phyloP scores from a whole-genome alignment of 2,797 vertebrate species.

The Neosilurus hyrtlii region DNA sequence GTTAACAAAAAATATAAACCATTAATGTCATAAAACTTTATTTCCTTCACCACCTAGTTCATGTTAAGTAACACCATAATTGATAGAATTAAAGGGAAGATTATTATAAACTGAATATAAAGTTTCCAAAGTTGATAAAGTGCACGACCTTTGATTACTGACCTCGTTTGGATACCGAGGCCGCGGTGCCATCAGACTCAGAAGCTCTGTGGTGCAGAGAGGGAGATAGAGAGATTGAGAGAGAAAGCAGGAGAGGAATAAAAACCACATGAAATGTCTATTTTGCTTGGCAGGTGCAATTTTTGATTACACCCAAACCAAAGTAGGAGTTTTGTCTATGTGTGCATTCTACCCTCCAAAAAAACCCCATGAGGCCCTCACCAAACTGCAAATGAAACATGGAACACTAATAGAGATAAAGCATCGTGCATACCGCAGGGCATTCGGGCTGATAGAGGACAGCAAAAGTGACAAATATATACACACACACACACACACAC shows the following conservation, averaged over 20 bases:
- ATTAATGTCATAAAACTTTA: too few species aligned
- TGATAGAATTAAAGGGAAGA: too few species aligned
- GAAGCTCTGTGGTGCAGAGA: too few species aligned
- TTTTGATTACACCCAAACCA: slow-evolving; percentile 54
- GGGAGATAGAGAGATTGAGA: too few species aligned
- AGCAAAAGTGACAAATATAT: slow-evolving; percentile 41
- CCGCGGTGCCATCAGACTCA: too few species aligned
- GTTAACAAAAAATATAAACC: too few species aligned
- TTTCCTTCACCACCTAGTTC: too few species aligned
- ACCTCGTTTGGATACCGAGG: too few species aligned
- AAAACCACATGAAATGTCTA: slow-evolving; percentile 48
- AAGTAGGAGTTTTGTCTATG: slow-evolving; percentile 67
- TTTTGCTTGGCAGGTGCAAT: slow-evolving; percentile 69
- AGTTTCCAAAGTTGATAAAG: too few species aligned
- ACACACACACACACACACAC: background rate
- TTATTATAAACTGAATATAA: too few species aligned
- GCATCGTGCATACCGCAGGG: slow-evolving; percentile 44
- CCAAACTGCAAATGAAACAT: slow-evolving; percentile 41
- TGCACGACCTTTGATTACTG: too few species aligned
- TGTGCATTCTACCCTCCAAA: slow-evolving; percentile 44
- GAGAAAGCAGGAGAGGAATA: background rate
- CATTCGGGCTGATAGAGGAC: slow-evolving; percentile 45
- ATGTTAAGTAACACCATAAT: too few species aligned
- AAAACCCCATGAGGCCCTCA: slow-evolving; percentile 34
- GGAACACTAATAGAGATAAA: slow-evolving; percentile 47